A percentile compares a stretch with the other conserved stretches of the same genome.
These are phyloP conservation scores for Strongylocentrotus purpuratus DNA, from an alignment of 35 echinoderm and acorn worm species.

Conservation along the genomic window DNA sequence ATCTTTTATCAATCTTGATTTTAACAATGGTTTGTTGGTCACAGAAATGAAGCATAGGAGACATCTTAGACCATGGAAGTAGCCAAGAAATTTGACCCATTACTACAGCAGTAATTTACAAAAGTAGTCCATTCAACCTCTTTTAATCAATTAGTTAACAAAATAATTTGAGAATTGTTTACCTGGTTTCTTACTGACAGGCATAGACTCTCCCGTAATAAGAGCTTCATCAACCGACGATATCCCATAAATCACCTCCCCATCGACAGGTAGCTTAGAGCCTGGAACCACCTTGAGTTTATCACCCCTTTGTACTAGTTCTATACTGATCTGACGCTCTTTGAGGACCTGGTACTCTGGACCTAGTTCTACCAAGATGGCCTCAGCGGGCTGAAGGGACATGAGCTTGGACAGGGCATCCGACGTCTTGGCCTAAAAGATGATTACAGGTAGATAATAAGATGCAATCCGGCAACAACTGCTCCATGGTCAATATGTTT, in stretches of 20 bases:
- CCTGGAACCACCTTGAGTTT: conserved; percentile 88
- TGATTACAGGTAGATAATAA: not conserved
- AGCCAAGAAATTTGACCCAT: too few relatives aligned
- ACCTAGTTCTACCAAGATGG: conserved; percentile 74
- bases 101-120: too few relatives aligned
- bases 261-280: conserved; percentile 93
- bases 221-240: conserved; percentile 87
- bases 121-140: too few relatives aligned
- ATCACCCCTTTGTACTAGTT: conserved; percentile 82
- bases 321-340: conserved; percentile 74
- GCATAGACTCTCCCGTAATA: conserved; percentile 99
- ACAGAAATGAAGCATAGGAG: too few relatives aligned
- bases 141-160: too few relatives aligned
- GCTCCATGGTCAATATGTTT: too few relatives aligned
- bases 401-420: conserved; percentile 97
- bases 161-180: not conserved
- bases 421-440: conserved; percentile 84
- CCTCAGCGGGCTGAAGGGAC: conserved; percentile 93
- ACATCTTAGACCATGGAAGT: too few relatives aligned
- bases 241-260: conserved; percentile 87
- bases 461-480: too few relatives aligned
- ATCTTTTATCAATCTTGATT: too few relatives aligned
- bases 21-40: too few relatives aligned
- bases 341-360: conserved; percentile 67
- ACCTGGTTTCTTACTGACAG: conserved; percentile 95